Conservation (phyloP, 2,888 invertebrate genomes). For the Odontocolon sp. region DNA sequence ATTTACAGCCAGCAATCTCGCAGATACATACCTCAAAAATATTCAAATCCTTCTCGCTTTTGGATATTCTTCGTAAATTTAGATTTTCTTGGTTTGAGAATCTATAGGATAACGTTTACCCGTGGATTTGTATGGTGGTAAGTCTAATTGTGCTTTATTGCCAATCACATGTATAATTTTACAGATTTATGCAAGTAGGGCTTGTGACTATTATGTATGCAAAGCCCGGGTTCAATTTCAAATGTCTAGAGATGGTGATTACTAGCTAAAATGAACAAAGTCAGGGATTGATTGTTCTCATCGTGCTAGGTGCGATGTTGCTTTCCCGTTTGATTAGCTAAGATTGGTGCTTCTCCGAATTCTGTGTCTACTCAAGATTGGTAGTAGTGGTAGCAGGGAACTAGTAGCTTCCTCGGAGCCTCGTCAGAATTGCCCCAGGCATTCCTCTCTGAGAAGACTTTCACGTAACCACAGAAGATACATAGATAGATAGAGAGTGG, state of each 20-base stretch:
- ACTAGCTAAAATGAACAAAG: constrained; percentile 19
- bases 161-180: no score
- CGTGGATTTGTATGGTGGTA: no score
- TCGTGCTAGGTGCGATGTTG: constrained; percentile 11
- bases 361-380: no score
- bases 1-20: constrained; percentile 5
- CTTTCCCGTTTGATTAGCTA: constrained; percentile 64
- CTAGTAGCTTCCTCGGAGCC: neutral
- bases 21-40: constrained; percentile 4
- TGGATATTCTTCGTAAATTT: constrained; percentile 2
- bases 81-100: neutral
- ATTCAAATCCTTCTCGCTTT: neutral
- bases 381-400: neutral
- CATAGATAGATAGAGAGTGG: constrained; percentile 10
- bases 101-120: no score
- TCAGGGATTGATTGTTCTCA: constrained; percentile 9
- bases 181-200: no score
- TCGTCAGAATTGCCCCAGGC: constrained; percentile 17
- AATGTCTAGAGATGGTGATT: no score
- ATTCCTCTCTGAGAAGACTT: neutral
- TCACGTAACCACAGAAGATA: neutral
- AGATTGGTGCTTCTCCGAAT: constrained; percentile 57
- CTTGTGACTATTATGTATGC: no score
- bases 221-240: no score
- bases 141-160: no score